phyloP scores from a whole-genome alignment of 2,888 invertebrate species.

The Hanleya hanleyi region DNA sequence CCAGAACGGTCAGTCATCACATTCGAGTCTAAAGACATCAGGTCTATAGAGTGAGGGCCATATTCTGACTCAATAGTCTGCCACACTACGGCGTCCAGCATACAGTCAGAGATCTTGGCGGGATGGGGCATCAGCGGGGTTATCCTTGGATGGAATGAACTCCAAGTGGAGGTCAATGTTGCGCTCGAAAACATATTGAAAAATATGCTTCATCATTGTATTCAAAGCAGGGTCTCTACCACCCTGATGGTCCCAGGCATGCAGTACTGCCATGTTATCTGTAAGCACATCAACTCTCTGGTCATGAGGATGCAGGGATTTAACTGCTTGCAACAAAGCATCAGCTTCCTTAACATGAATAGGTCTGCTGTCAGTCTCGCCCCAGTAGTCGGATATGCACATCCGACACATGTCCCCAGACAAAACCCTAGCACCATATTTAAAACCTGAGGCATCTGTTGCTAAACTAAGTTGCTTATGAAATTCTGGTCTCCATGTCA shows the following conservation, averaged over 20 bases:
- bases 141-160: slow-evolving; percentile 6
- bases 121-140: slow-evolving; percentile 15
- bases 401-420: background rate
- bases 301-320: background rate
- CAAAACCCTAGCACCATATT: background rate
- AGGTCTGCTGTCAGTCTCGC: background rate
- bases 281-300: background rate
- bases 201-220: slow-evolving; percentile 13
- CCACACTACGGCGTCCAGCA: background rate
- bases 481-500: background rate
- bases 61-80: background rate
- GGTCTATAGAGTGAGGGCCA: slow-evolving; percentile 13
- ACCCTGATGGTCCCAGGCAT: slow-evolving; percentile 11
- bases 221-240: slow-evolving; percentile 8
- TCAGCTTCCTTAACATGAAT: background rate
- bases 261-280: slow-evolving; percentile 7
- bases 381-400: background rate
- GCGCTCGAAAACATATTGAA: background rate
- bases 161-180: background rate
- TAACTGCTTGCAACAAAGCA: background rate
- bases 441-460: slow-evolving; percentile 4
- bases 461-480: background rate
- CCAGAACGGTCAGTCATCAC: background rate
- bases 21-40: slow-evolving; percentile 16
- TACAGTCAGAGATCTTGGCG: background rate